A percentile compares a stretch with the other conserved stretches of the same genome.
Conservation (phyloP, 2,888 invertebrate genomes). For the Pseudococcus longispinus region DNA sequence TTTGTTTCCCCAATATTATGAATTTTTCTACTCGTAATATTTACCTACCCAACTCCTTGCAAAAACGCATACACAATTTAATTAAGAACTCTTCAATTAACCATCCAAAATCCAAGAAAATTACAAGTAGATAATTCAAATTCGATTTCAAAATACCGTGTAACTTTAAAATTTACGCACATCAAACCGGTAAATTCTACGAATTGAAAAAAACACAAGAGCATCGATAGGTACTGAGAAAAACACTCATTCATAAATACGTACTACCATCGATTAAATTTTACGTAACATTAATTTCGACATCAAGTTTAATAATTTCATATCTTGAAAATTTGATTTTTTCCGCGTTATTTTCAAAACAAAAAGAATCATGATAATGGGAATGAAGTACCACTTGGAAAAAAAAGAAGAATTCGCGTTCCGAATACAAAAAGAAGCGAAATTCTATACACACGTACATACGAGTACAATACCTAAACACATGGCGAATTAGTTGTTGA, state of each 20-base stretch:
- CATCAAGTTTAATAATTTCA: neutral
- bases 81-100: no score
- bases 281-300: neutral
- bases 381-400: neutral
- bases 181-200: neutral
- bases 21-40: no score
- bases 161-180: neutral
- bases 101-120: neutral
- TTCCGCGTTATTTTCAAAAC: neutral
- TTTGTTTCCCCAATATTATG: no score
- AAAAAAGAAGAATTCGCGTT: neutral
- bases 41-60: no score
- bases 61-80: no score
- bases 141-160: neutral
- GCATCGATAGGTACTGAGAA: neutral
- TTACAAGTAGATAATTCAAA: neutral
- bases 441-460: neutral
- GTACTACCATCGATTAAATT: neutral
- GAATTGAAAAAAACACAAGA: neutral
- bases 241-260: neutral
- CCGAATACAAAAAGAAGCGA: neutral
- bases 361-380: neutral
- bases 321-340: neutral
- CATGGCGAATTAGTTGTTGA: constrained; percentile 42
- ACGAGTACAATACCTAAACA: constrained; percentile 10